These are phyloP conservation scores for Battus philenor DNA, from an alignment of 1,140 invertebrate genomes.

Conservation along the genomic window DNA sequence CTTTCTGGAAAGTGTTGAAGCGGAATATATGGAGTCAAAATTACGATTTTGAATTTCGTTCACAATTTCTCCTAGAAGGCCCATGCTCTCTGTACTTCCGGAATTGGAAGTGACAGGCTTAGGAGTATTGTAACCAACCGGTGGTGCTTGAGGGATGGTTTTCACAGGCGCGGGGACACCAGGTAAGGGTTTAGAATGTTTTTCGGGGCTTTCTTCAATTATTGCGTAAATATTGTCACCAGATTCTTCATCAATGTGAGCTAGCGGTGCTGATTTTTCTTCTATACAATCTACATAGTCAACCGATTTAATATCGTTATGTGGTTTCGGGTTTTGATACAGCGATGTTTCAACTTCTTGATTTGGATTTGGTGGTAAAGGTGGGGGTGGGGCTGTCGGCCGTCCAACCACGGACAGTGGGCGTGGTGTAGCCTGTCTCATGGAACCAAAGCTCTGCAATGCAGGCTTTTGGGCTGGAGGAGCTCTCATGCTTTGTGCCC, in stretches of 20 bases:
- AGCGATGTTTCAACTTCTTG: slow-evolving; percentile 54
- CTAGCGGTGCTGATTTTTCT: slow-evolving; percentile 76
- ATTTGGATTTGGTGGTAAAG: slow-evolving; percentile 74
- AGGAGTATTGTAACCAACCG: slow-evolving; percentile 75
- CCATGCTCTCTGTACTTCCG: slow-evolving; percentile 79
- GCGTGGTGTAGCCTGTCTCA: slow-evolving; percentile 81
- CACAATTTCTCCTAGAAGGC: slow-evolving; percentile 88
- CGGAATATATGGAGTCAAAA: slow-evolving; percentile 90
- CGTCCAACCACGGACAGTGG: slow-evolving; percentile 82
- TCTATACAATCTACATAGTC: slow-evolving; percentile 89
- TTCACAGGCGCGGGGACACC: slow-evolving; percentile 29
- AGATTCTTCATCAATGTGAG: slow-evolving; percentile 81
- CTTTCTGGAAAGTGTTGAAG: slow-evolving; percentile 80
- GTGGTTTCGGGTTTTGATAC: slow-evolving; percentile 72
- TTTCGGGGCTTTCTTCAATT: slow-evolving; percentile 83
- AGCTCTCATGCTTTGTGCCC: slow-evolving; percentile 87
- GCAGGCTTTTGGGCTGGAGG: slow-evolving; percentile 69
- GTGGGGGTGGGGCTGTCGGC: slow-evolving; percentile 79
- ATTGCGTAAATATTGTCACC: slow-evolving; percentile 90
- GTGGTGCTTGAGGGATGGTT: slow-evolving; percentile 48
- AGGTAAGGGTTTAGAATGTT: slow-evolving; percentile 45
- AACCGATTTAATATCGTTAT: slow-evolving; percentile 44
- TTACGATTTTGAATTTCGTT: slow-evolving; percentile 90
- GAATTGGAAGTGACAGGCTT: slow-evolving; percentile 70
- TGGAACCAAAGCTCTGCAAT: slow-evolving; percentile 87